Evolutionary conservation across 2,888 invertebrate genomes (phyloP), one percentile per base, ranked within the genome.

Genomic region (Ennomos quercinarius): DNA sequence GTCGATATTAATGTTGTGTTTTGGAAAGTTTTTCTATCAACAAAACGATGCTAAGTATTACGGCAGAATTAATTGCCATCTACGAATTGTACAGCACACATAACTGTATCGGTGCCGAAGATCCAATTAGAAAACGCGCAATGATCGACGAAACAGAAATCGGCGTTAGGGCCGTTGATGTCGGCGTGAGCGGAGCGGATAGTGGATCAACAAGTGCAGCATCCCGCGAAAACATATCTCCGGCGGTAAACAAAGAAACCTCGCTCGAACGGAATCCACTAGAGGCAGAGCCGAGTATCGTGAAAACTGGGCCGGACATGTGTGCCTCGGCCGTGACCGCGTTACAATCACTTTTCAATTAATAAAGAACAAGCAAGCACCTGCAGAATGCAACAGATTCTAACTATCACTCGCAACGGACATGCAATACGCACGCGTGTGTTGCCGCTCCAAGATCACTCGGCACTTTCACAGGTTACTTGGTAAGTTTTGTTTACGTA

Each of bases 301-400:
- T 88, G 89, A 90, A 90, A 91, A 91, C 91, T 89, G 87, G 89
- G 87, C 89, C 91, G 91, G 91, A 90, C 91, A 90, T 89, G 84
- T 89, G 89, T 89, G 89, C 84, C 83, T 84, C 88, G 90, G 87
- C 91, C 91, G 87, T 91, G 91, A 86, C 91, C 91, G 86, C 83
- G 77, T 87, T 90, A 89, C 91, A 90, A 90, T 91, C 91, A 91
- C 91, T 91, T 91, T 91, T 91, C 90, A 89, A 90, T 89, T 89
- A 91, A 89, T 89, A 88, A 89, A 89, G 81, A 88, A 87, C 81
- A 77, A 80, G 76, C 81, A 74, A 85, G 85, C 91, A 91, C 91
- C 91, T 90, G 90, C 86, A 85, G 86, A 87, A 85, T 87, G 86
- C 86, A 87, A 87, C 84, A 83, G 83, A 85, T 83, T 84, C 85